Conservation (phyloP, 2,797 vertebrate genomes). For the Arnoldichthys spilopterus region DNA sequence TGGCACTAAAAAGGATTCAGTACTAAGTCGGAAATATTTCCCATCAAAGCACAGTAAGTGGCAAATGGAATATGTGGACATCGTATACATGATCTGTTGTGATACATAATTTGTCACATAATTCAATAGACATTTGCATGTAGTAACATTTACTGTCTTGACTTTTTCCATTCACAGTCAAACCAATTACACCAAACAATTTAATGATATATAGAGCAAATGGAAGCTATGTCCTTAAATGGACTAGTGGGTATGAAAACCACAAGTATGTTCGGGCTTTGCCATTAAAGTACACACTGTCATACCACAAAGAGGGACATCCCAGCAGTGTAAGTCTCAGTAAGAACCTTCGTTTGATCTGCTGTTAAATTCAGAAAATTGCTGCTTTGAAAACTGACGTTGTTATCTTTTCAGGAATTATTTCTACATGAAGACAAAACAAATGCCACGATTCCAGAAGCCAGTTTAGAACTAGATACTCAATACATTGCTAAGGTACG, state of each 20-base stretch:
- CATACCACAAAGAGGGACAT: slow-evolving; percentile 43
- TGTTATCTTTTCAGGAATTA: slow-evolving; percentile 2
- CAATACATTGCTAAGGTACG: slow-evolving; percentile 59
- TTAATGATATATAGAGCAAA: slow-evolving; percentile 25
- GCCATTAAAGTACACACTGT: rapidly evolving
- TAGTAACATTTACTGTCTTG: background rate
- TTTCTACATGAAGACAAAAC: rapidly evolving
- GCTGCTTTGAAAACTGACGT: background rate
- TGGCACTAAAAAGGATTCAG: rapidly evolving
- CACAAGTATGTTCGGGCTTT: rapidly evolving
- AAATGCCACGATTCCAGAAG: background rate
- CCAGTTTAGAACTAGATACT: background rate
- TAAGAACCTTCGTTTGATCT: background rate
- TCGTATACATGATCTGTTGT: background rate
- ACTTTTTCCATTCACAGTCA: slow-evolving; percentile 60
- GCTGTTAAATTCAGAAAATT: background rate
- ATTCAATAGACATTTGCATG: background rate
- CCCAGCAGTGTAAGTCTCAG: background rate
- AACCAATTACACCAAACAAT: slow-evolving; percentile 56
- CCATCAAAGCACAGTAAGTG: slow-evolving; percentile 59
- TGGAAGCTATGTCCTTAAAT: slow-evolving; percentile 48
- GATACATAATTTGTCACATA: background rate
- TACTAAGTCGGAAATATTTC: rapidly evolving
- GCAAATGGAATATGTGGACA: background rate
- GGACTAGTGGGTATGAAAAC: slow-evolving; percentile 58